Evolutionary conservation across 2,113 vertebrate genomes (phyloP).

Genomic region (Corythaeola cristata): DNA sequence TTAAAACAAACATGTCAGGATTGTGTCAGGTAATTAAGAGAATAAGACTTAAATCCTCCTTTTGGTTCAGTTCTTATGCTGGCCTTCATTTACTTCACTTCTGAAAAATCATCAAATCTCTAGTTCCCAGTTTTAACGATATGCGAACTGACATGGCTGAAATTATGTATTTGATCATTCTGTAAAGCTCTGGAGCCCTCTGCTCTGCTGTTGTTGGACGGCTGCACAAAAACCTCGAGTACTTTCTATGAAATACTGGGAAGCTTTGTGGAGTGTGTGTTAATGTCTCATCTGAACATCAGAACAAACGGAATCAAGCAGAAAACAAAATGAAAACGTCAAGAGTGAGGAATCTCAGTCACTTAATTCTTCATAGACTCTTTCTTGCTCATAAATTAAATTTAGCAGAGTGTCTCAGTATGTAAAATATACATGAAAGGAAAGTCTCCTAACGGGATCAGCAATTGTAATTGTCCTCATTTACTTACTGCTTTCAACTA

Average conservation of each 20-base stretch:
- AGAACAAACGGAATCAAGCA: background rate
- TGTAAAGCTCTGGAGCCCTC: background rate
- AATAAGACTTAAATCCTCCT: background rate
- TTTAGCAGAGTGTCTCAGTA: background rate
- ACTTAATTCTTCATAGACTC: background rate
- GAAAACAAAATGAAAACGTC: background rate
- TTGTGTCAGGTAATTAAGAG: background rate
- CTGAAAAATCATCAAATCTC: background rate
- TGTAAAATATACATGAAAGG: constrained; percentile 25
- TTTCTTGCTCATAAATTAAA: background rate
- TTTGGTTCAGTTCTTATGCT: background rate
- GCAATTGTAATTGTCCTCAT: background rate
- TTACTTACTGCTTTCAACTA: background rate
- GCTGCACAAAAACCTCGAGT: background rate
- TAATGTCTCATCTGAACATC: background rate
- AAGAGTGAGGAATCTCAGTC: background rate
- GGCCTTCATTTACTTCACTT: background rate
- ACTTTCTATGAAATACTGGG: background rate
- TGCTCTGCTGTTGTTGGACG: background rate
- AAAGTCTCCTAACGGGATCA: background rate
- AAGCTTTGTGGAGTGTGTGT: background rate
- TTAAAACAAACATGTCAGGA: background rate
- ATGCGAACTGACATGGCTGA: background rate
- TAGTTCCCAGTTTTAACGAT: background rate
- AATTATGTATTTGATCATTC: background rate